Evolutionary conservation across 2,113 vertebrate genomes (phyloP).

Genomic region (Plecotus auritus): DNA sequence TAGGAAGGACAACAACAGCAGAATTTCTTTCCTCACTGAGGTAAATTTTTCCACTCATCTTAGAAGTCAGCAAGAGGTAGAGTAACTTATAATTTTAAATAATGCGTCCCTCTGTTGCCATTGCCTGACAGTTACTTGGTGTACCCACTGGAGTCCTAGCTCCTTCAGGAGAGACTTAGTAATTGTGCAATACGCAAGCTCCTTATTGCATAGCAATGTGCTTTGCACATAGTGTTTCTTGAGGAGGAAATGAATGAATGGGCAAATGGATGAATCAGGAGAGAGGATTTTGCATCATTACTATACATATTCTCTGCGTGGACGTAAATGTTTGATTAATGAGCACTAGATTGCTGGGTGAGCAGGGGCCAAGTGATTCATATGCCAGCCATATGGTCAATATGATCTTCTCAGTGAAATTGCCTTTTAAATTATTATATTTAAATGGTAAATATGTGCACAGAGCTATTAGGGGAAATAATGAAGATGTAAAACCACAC

Average conservation of each 20-base stretch:
- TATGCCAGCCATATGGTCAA: not conserved
- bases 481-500: not conserved
- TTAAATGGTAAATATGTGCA: not conserved
- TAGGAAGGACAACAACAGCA: not conserved
- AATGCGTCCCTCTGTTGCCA: not conserved
- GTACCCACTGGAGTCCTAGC: rapidly evolving
- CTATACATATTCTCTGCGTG: not conserved
- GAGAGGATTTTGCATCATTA: not conserved
- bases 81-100: not conserved
- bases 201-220: not conserved
- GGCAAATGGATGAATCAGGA: not conserved
- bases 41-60: not conserved
- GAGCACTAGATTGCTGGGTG: not conserved
- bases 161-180: not conserved
- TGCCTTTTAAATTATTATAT: not conserved
- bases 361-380: not conserved
- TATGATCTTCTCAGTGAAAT: not conserved
- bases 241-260: not conserved
- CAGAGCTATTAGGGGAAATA: not conserved
- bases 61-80: not conserved
- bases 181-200: not conserved
- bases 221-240: not conserved
- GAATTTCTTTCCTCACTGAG: not conserved
- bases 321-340: not conserved
- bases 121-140: not conserved